Evolutionary conservation across 2,113 vertebrate genomes (phyloP).

Genomic region (Struthidea cinerea): DNA sequence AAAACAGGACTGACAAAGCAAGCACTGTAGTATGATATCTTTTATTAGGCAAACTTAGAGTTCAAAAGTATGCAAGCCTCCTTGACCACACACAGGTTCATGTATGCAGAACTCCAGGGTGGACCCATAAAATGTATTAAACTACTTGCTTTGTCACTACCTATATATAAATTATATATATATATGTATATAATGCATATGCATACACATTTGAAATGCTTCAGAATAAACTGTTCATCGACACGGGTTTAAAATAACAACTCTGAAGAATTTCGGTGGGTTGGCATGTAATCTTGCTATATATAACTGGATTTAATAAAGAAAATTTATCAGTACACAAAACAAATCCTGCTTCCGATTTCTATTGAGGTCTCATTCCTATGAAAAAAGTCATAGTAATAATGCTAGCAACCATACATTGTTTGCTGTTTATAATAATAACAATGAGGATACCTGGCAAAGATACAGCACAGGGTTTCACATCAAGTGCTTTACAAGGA

Average conservation of each 20-base stretch:
- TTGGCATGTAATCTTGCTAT: not conserved
- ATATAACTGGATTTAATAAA: not conserved
- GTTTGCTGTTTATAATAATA: not conserved
- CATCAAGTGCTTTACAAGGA: not conserved
- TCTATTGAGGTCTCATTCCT: not conserved
- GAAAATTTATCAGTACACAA: not conserved
- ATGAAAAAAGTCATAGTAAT: not conserved
- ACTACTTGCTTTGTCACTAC: conserved; percentile 40
- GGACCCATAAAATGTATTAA: conserved; percentile 28
- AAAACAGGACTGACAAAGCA: conserved; percentile 63
- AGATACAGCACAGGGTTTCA: not conserved
- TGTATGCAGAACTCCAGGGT: conserved; percentile 3
- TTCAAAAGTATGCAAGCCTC: conserved; percentile 55
- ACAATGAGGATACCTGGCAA: not conserved
- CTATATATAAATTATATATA: not conserved
- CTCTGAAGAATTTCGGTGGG: conserved; percentile 8
- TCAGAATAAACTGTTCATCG: conserved; percentile 15
- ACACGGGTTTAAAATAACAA: conserved; percentile 30
- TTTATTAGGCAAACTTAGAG: conserved; percentile 62
- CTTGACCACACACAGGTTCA: conserved; percentile 42
- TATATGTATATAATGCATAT: not conserved
- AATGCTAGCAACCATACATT: not conserved
- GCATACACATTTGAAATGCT: not conserved
- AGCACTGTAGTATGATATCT: conserved; percentile 56
- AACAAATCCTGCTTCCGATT: conserved; percentile 2